Conservation (phyloP, 2,113 vertebrate genomes). For the Pavo muticus region DNA sequence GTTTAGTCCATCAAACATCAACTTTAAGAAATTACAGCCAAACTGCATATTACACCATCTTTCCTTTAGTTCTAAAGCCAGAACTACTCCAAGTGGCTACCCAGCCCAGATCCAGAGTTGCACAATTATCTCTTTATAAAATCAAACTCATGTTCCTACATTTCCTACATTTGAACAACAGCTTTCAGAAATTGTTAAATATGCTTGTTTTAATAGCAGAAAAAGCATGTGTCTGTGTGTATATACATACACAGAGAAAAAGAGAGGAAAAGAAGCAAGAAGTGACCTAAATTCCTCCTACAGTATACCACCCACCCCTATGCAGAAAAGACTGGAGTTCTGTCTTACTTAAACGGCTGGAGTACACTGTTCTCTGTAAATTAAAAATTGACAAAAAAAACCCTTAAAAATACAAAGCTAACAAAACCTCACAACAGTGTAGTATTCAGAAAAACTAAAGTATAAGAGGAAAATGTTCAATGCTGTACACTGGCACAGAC, state of each 20-base stretch:
- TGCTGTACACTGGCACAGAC: not conserved
- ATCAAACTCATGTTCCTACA: rapidly evolving
- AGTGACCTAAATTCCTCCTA: not conserved
- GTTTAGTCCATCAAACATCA: not conserved
- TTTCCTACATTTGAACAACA: not conserved
- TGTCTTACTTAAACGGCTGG: not conserved
- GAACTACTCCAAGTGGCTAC: not conserved
- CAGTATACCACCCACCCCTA: not conserved
- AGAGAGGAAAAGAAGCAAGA: not conserved
- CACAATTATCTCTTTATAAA: not conserved
- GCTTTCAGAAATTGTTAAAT: not conserved
- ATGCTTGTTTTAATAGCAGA: not conserved
- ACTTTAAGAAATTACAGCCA: not conserved
- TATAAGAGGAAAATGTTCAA: not conserved
- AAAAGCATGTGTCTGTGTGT: not conserved
- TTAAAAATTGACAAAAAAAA: not conserved
- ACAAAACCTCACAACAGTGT: not conserved
- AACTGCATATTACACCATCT: not conserved
- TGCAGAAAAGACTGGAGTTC: not conserved
- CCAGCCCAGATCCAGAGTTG: not conserved
- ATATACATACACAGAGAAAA: not conserved
- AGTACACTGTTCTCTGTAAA: not conserved
- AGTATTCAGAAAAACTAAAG: not conserved
- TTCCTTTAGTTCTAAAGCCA: not conserved
- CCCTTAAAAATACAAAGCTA: not conserved